A percentile compares a stretch with the other conserved stretches of the same genome.
Evolutionary conservation across 2,113 vertebrate genomes (phyloP).

Genomic region (Semnornis frantzii): DNA sequence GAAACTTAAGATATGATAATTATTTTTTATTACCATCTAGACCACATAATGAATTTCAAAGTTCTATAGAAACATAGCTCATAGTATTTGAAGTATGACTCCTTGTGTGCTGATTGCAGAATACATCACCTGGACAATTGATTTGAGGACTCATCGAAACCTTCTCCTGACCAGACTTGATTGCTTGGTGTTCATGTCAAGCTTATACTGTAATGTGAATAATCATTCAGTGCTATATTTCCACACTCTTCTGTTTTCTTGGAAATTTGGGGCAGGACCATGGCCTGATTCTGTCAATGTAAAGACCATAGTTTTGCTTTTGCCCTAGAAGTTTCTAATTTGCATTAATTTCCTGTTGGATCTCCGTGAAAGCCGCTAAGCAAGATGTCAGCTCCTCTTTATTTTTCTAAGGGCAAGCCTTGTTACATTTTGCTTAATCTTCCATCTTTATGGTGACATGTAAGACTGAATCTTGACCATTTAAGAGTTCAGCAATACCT

Average conservation of each 20-base stretch:
- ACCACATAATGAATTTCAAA: not conserved
- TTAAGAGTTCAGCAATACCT: not conserved
- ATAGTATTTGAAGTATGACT: not conserved
- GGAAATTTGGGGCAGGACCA: not conserved
- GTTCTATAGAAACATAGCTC: not conserved
- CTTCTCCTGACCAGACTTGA: not conserved
- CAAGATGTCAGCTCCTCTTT: conserved; percentile 47
- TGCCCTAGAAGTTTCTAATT: conserved; percentile 25
- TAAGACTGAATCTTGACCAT: conserved; percentile 49
- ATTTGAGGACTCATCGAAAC: not conserved
- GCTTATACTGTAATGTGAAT: not conserved
- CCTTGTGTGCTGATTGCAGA: not conserved
- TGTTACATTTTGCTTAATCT: conserved; percentile 8
- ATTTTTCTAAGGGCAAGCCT: not conserved
- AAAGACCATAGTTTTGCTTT: conserved; percentile 18
- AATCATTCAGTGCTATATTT: not conserved
- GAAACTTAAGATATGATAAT: not conserved
- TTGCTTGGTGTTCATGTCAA: not conserved
- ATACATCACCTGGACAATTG: not conserved
- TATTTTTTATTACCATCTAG: not conserved
- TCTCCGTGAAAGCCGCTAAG: conserved; percentile 4
- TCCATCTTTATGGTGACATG: not conserved
- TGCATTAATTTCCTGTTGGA: not conserved
- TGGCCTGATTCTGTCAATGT: conserved; percentile 36
- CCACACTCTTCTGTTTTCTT: not conserved